phyloP scores from a whole-genome alignment of 2,888 invertebrate species.

The Tricholauxania praeusta region DNA sequence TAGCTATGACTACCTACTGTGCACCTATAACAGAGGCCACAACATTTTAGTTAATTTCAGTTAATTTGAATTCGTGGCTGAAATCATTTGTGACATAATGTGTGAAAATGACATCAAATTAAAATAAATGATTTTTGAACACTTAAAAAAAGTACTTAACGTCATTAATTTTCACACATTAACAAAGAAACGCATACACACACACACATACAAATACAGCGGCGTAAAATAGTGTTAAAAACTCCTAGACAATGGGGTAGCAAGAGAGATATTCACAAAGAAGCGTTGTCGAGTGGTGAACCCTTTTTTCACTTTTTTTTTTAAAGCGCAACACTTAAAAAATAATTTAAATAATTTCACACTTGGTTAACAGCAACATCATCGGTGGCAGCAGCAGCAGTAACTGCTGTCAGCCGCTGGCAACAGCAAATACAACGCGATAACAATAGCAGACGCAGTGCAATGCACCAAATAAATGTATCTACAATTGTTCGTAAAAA shows the following conservation, averaged over 20 bases:
- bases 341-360: constrained; percentile 63
- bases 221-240: no score
- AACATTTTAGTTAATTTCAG: no score
- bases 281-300: not conserved
- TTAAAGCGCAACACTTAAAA: constrained; percentile 43
- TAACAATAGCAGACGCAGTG: no score
- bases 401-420: not conserved
- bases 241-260: no score
- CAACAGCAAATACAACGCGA: not conserved
- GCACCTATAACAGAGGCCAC: no score
- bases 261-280: no score
- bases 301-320: constrained; percentile 13
- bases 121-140: constrained; percentile 33
- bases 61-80: not conserved
- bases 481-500: no score
- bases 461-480: no score
- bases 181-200: not conserved
- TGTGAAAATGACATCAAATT: constrained; percentile 41
- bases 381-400: constrained; percentile 42
- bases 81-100: constrained; percentile 30
- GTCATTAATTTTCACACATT: constrained; percentile 35
- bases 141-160: constrained; percentile 21
- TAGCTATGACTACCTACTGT: no score
- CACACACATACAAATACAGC: not conserved
- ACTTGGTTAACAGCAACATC: constrained; percentile 56